These are phyloP conservation scores for Carcharodon carcharias DNA, from an alignment of 2,797 vertebrate genomes.

Conservation along the genomic window DNA sequence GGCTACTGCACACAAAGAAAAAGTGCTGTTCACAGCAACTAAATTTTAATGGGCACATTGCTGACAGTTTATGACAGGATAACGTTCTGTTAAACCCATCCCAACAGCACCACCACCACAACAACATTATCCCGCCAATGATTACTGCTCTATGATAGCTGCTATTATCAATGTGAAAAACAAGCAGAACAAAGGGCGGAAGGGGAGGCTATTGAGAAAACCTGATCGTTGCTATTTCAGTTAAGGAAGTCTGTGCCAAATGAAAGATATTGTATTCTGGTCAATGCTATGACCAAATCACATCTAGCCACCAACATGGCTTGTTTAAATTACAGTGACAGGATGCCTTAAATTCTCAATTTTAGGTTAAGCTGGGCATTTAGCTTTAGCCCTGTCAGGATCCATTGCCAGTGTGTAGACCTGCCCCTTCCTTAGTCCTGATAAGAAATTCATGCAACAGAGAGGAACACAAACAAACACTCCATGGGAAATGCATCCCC, in stretches of 20 bases:
- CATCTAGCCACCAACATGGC: neutral
- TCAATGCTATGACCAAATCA: neutral
- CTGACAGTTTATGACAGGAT: neutral
- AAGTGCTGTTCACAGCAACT: neutral
- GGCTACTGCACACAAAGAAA: neutral
- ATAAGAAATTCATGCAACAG: neutral
- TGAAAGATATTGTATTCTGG: neutral
- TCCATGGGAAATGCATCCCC: too few relatives aligned
- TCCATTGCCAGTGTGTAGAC: neutral
- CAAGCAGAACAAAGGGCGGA: too few relatives aligned
- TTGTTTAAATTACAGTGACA: neutral
- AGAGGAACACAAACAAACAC: neutral
- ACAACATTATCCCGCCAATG: neutral
- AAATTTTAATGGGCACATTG: neutral
- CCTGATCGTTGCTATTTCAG: neutral
- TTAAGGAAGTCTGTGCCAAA: neutral
- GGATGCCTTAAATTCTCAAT: neutral
- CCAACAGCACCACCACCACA: neutral
- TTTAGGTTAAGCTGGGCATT: neutral
- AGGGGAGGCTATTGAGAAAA: neutral
- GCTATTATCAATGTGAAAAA: neutral
- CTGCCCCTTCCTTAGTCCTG: neutral
- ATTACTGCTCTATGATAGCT: neutral
- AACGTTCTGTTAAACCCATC: neutral
- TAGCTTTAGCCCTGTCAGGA: neutral